These are phyloP conservation scores for Rallus crepitans DNA, from an alignment of 2,797 vertebrate genomes.

Conservation along the genomic window DNA sequence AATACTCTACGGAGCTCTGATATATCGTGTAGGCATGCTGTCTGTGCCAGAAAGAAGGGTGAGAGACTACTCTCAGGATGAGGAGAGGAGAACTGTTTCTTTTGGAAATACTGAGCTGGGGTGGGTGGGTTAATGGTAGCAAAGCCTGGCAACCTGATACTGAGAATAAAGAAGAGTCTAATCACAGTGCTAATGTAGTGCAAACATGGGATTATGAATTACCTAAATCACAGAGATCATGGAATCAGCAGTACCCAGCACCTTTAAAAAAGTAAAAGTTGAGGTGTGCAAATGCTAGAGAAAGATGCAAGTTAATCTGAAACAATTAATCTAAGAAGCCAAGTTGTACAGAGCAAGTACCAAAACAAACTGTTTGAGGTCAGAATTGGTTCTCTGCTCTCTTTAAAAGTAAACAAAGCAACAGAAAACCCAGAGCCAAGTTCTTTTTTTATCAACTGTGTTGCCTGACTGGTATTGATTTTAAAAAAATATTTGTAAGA, in stretches of 20 bases:
- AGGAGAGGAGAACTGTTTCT: not conserved
- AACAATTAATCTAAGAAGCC: not conserved
- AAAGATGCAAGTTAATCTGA: not conserved
- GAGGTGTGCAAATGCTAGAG: not conserved
- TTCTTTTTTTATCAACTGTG: not conserved
- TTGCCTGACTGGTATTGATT: not conserved
- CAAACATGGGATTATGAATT: not conserved
- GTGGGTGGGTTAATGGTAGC: not conserved
- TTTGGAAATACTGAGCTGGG: not conserved
- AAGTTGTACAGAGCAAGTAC: not conserved
- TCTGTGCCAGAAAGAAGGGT: not conserved
- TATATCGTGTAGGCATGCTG: rapidly evolving
- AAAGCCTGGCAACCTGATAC: not conserved
- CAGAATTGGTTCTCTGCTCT: not conserved
- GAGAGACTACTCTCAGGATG: not conserved
- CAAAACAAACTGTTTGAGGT: not conserved
- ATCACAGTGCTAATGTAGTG: not conserved
- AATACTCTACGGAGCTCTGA: not conserved
- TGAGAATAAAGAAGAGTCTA: not conserved
- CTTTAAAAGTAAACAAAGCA: not conserved
- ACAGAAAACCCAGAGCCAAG: not conserved
- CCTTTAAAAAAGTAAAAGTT: not conserved
- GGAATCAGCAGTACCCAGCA: not conserved
- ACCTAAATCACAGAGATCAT: not conserved
- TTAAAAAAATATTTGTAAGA: not conserved